Evolutionary conservation across 2,888 invertebrate species (phyloP).

Genomic region (Calliphora vomitoria): DNA sequence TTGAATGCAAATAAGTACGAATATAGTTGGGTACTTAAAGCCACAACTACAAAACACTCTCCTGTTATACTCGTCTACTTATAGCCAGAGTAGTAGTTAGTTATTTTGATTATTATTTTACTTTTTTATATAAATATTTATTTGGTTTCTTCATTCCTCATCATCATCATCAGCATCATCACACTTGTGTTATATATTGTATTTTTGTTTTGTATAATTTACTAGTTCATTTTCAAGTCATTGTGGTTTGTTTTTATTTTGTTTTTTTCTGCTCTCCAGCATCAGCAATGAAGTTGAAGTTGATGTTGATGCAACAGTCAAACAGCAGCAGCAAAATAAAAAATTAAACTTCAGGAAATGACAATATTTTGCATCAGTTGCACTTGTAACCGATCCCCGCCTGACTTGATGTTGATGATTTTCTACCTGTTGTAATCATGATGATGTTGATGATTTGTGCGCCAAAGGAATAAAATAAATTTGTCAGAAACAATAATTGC

Average conservation of each 20-base stretch:
- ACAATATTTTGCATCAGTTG: constrained; percentile 59
- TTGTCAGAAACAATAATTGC: constrained; percentile 55
- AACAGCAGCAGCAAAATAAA: background rate
- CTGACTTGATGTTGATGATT: background rate
- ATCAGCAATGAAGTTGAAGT: constrained; percentile 27
- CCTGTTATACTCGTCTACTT: constrained; percentile 1
- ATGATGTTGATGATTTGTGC: constrained; percentile 4
- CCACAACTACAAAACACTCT: background rate
- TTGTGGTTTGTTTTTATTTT: constrained; percentile 26
- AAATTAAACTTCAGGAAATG: constrained; percentile 32
- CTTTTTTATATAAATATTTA: constrained; percentile 50
- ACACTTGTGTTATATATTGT: constrained; percentile 10
- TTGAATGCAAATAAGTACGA: constrained; percentile 29
- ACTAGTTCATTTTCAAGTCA: constrained; percentile 53
- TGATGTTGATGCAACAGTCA: background rate
- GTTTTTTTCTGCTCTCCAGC: constrained; percentile 5
- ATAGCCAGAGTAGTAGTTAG: constrained; percentile 22
- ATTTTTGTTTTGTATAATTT: constrained; percentile 15
- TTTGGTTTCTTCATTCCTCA: constrained; percentile 17
- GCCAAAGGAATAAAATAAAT: constrained; percentile 33
- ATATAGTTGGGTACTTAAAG: constrained; percentile 16
- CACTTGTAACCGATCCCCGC: constrained; percentile 27
- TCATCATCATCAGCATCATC: background rate
- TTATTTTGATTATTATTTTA: constrained; percentile 56
- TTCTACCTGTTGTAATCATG: constrained; percentile 51